Percentiles rank a stretch among this genome's conserved stretches.
Evolutionary conservation across 2,113 vertebrate species (phyloP).

Genomic region (Chascanopsetta lugubris): DNA sequence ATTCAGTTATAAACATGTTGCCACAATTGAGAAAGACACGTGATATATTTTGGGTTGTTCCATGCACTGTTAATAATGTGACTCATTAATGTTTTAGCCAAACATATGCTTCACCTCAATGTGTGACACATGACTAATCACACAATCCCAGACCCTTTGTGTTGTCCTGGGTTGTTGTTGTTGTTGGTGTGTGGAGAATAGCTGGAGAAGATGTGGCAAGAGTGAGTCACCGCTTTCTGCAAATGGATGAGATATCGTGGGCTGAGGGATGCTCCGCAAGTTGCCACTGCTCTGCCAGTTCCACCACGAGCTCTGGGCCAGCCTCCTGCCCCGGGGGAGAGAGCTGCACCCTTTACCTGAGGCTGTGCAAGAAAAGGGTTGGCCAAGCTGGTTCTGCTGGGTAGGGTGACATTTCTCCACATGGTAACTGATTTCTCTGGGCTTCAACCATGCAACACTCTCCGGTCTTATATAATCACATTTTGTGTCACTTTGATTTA

Average conservation of each 20-base stretch:
- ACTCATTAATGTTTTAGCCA: conserved; percentile 45
- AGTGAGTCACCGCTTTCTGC: conserved; percentile 55
- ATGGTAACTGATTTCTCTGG: conserved; percentile 18
- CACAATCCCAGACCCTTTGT: conserved; percentile 34
- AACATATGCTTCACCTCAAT: conserved; percentile 28
- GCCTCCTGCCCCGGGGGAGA: conserved; percentile 46
- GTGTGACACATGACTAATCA: conserved; percentile 40
- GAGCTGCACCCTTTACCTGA: conserved; percentile 60
- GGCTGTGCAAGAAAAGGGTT: conserved; percentile 49
- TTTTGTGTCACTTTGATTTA: conserved; percentile 9
- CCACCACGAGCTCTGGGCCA: conserved; percentile 30
- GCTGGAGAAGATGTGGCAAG: conserved; percentile 22
- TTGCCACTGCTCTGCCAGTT: conserved; percentile 39
- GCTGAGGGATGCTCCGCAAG: conserved; percentile 42
- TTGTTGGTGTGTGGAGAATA: conserved; percentile 24
- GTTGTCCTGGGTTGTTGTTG: conserved; percentile 19
- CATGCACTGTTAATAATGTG: conserved; percentile 34
- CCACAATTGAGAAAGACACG: conserved; percentile 20
- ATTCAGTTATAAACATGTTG: conserved; percentile 26
- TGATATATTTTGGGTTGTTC: conserved; percentile 17
- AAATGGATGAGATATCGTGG: conserved; percentile 29
- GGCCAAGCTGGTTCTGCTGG: conserved; percentile 59
- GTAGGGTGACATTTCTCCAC: conserved; percentile 30
- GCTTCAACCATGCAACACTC: neutral
- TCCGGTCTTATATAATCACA: neutral